Evolutionary conservation across 1,140 invertebrate species (phyloP).

Genomic region (Zelostemma sp.): DNA sequence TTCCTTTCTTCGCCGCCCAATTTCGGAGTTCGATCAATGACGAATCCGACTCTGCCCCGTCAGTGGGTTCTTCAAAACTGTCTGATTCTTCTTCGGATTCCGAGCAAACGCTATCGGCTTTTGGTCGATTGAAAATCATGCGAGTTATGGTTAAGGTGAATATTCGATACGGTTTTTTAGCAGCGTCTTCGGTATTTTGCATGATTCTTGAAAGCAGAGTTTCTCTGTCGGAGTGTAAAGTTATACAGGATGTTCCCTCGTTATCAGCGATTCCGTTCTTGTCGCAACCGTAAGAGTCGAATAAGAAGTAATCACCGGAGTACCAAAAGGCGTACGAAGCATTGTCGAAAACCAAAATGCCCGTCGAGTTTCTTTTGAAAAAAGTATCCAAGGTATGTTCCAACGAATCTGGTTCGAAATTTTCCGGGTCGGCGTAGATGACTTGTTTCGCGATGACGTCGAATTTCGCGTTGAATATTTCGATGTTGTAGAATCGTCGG

Average conservation of each 20-base stretch:
- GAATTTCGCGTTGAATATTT: constrained; percentile 48
- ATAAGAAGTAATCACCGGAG: constrained; percentile 52
- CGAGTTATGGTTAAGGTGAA: constrained; percentile 55
- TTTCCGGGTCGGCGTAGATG: constrained; percentile 50
- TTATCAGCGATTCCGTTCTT: constrained; percentile 38
- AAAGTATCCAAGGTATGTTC: constrained; percentile 37
- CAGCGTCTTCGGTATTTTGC: constrained; percentile 39
- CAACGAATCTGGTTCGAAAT: constrained; percentile 40
- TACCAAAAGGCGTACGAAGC: constrained; percentile 60
- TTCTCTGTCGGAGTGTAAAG: constrained; percentile 44
- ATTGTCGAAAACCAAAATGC: constrained; percentile 59
- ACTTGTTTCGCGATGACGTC: constrained; percentile 57
- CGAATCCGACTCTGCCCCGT: constrained; percentile 17
- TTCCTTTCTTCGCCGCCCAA: constrained; percentile 46
- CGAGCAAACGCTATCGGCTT: constrained; percentile 10
- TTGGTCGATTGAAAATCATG: constrained; percentile 36
- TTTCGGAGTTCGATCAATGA: constrained; percentile 54
- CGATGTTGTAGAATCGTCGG: constrained; percentile 54
- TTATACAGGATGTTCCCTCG: constrained; percentile 51
- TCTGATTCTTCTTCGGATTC: constrained; percentile 7
- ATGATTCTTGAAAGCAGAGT: constrained; percentile 50
- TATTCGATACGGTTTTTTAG: constrained; percentile 48
- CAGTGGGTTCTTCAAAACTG: background rate
- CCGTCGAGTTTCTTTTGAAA: constrained; percentile 50
- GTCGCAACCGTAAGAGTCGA: constrained; percentile 64